Percentiles rank a stretch among this genome's conserved stretches.
phyloP scores from a whole-genome alignment of 2,888 invertebrate genomes.

The Himalopsyche japonica region DNA sequence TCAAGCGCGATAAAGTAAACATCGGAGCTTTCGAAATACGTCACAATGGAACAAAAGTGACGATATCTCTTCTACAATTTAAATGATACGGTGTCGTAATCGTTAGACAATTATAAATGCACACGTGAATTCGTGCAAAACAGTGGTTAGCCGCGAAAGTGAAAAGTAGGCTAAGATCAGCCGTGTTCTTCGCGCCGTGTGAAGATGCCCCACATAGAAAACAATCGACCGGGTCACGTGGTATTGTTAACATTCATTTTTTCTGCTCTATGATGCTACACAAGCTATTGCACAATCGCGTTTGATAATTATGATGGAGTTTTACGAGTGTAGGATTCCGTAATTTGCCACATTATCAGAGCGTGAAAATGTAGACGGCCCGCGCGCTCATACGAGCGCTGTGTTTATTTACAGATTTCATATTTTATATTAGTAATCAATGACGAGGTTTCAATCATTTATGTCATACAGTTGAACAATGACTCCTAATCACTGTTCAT shows the following conservation, averaged over 20 bases:
- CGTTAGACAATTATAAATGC: background rate
- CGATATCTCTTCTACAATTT: too few species aligned
- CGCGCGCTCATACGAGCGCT: background rate
- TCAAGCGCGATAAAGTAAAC: too few species aligned
- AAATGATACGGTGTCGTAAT: background rate
- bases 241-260: background rate
- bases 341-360: background rate
- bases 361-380: background rate
- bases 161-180: constrained; percentile 35
- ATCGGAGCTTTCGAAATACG: too few species aligned
- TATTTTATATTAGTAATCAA: background rate
- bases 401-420: background rate
- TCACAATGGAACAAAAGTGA: too few species aligned
- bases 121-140: constrained; percentile 8
- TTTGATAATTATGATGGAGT: background rate
- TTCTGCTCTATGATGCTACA: background rate
- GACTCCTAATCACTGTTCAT: too few species aligned
- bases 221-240: background rate
- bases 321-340: background rate
- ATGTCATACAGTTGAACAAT: too few species aligned
- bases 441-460: too few species aligned
- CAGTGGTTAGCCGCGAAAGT: constrained; percentile 33
- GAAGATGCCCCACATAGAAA: constrained; percentile 13
- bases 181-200: constrained; percentile 17
- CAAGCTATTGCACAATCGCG: background rate